Base-by-base conservation (phyloP, 2,888 invertebrate genomes). In the Argynnis bischoffii region DNA sequence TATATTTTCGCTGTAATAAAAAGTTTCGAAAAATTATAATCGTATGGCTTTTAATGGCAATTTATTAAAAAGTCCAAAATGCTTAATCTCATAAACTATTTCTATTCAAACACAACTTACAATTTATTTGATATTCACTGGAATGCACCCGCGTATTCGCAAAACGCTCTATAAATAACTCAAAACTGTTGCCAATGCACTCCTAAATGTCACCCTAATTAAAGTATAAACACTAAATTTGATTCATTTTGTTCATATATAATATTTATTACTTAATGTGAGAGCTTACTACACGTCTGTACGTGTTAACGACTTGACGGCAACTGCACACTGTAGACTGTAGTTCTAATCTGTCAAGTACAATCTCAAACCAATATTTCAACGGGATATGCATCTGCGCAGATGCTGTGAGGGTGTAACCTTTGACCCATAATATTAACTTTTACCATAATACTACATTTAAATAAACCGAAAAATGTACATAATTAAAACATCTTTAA, bases 151-250 rank as follows among this genome's bases (percentile, higher is more conserved):
- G 48, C 55, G 57, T 54, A 26, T 54, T 66, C 47, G n/a, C 59
- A 55, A 68, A 74, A 72, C 63, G 67, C 55, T 72, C 71, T 73
- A 81, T 77, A 76, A 77, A 82, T 81, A 81, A 76, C 66, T 65
- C 69, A 72, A 74, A 76, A 55, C 73, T 72, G 73, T 76, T 77
- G 80, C 80, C 79, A 80, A 81, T 75, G 76, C 75, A 75, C 73
- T 69, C 56, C 63, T 56, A 72, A 75, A 77, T 72, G 69, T 75
- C 75, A 64, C 66, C 55, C 53, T 66, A 74, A 69, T 72, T 69
- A 71, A 66, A 68, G 50, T 35, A 64, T 48, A 68, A 64, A 70
- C 35, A 50, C 18, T 59, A 55, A 66, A 63, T 54, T 60, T 63
- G 50, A 63, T 60, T 70, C 55, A 65, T 63, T 47, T 55, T n/a